These are phyloP conservation scores for Lepus americanus DNA, from an alignment of 2,113 vertebrate genomes.

Conservation along the genomic window DNA sequence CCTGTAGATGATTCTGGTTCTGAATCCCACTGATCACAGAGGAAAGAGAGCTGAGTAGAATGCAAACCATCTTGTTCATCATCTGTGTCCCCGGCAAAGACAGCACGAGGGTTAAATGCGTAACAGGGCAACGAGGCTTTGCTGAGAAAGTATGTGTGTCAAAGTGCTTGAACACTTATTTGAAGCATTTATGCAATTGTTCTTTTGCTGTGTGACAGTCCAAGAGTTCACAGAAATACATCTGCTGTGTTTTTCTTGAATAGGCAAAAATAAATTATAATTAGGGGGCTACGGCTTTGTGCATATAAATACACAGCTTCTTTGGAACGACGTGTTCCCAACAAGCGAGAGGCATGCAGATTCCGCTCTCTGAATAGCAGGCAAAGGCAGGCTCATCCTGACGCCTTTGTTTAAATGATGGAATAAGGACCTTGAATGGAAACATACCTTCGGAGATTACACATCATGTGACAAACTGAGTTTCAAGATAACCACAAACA, in stretches of 20 bases:
- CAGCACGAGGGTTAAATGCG: conserved; percentile 64
- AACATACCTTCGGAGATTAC: conserved; percentile 11
- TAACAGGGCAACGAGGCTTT: conserved; percentile 40
- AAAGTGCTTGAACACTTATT: conserved; percentile 76
- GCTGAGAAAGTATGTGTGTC: conserved; percentile 70
- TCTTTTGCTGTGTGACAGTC: conserved; percentile 73
- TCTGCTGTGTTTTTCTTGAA: conserved; percentile 78
- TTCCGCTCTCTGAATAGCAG: conserved; percentile 33
- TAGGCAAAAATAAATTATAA: conserved; percentile 75
- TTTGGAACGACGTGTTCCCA: conserved; percentile 75
- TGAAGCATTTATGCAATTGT: conserved; percentile 76
- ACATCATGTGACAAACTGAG: background rate
- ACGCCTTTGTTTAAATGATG: conserved; percentile 49
- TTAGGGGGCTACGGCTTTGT: conserved; percentile 71
- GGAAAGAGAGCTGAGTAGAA: conserved; percentile 50
- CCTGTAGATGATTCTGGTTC: conserved; percentile 68
- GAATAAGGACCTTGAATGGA: conserved; percentile 56
- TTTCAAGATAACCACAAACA: conserved; percentile 35
- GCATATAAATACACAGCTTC: conserved; percentile 64
- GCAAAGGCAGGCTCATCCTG: conserved; percentile 1
- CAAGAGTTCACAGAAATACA: conserved; percentile 69
- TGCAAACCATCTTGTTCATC: conserved; percentile 60
- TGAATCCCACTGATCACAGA: conserved; percentile 62
- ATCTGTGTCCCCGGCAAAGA: conserved; percentile 65
- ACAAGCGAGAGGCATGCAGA: conserved; percentile 72